These are phyloP conservation scores for Ryuthela nishihirai DNA, from an alignment of 2,888 invertebrate genomes.

Conservation along the genomic window DNA sequence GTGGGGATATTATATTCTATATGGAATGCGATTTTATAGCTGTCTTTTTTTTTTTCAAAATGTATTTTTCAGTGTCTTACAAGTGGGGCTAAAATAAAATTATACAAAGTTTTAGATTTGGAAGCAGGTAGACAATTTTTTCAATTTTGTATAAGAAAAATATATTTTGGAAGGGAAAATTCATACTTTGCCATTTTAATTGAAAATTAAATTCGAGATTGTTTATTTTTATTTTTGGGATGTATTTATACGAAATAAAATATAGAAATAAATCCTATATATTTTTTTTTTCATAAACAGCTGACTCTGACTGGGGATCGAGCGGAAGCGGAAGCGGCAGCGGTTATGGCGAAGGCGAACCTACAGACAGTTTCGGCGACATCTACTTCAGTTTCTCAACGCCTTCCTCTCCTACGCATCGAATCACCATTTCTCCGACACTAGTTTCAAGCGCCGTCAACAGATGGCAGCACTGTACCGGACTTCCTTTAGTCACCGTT, in stretches of 20 bases:
- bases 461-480: slow-evolving; percentile 24
- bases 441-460: slow-evolving; percentile 8
- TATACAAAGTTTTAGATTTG: too few species aligned
- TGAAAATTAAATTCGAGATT: too few species aligned
- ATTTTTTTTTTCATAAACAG: slow-evolving; percentile 2
- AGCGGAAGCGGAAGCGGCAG: slow-evolving; percentile 37
- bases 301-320: slow-evolving; percentile 26
- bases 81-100: too few species aligned
- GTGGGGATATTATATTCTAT: too few species aligned
- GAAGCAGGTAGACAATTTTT: too few species aligned
- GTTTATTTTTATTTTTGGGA: too few species aligned
- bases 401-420: slow-evolving; percentile 21
- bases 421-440: slow-evolving; percentile 15
- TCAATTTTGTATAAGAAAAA: not conserved
- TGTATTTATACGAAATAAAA: too few species aligned
- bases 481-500: slow-evolving; percentile 2
- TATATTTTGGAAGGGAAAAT: not conserved
- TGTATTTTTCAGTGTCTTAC: too few species aligned
- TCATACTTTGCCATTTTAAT: too few species aligned
- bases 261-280: not conserved
- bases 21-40: too few species aligned
- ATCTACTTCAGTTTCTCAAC: slow-evolving; percentile 32
- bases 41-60: too few species aligned
- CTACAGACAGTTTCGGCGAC: slow-evolving; percentile 28
- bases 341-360: slow-evolving; percentile 33